These are phyloP conservation scores for Bursaphelenchus okinawaensis DNA, from an alignment of 2,888 invertebrate species.

Conservation along the genomic window DNA sequence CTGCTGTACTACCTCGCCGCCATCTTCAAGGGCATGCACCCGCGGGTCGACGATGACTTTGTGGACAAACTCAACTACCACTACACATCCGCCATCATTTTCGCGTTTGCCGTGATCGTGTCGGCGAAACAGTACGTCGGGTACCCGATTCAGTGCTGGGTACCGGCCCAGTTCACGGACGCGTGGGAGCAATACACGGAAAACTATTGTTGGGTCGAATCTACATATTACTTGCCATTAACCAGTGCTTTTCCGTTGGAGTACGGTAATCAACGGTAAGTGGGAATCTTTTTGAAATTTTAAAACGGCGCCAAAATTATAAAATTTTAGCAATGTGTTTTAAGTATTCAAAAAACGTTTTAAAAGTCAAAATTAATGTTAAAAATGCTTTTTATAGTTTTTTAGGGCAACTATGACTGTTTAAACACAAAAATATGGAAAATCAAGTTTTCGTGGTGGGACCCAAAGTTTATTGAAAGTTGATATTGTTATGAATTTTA, in stretches of 20 bases:
- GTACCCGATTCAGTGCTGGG: conserved; percentile 60
- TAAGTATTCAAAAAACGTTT: too few species aligned
- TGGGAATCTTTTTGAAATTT: conserved; percentile 3
- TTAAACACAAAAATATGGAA: too few species aligned
- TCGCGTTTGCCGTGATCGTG: conserved; percentile 59
- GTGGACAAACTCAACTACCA: conserved; percentile 50
- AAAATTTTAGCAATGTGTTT: too few species aligned
- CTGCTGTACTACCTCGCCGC: conserved; percentile 37
- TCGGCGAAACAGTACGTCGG: conserved; percentile 58
- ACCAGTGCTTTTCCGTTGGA: conserved; percentile 58
- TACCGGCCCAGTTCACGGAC: conserved; percentile 62
- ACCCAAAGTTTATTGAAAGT: too few species aligned
- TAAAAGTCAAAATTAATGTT: too few species aligned
- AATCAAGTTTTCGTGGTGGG: too few species aligned
- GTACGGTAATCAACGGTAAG: conserved; percentile 57
- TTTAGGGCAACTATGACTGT: too few species aligned
- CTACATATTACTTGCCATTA: conserved; percentile 62
- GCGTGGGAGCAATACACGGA: conserved; percentile 62
- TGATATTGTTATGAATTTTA: too few species aligned
- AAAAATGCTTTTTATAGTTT: too few species aligned
- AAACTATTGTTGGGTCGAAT: conserved; percentile 61
- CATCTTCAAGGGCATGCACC: conserved; percentile 58
- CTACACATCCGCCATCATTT: conserved; percentile 58
- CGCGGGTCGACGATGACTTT: conserved; percentile 58
- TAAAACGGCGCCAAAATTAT: too few species aligned